These are phyloP conservation scores for Pseudopodoces humilis DNA, from an alignment of 2,113 vertebrate species.

Conservation along the genomic window DNA sequence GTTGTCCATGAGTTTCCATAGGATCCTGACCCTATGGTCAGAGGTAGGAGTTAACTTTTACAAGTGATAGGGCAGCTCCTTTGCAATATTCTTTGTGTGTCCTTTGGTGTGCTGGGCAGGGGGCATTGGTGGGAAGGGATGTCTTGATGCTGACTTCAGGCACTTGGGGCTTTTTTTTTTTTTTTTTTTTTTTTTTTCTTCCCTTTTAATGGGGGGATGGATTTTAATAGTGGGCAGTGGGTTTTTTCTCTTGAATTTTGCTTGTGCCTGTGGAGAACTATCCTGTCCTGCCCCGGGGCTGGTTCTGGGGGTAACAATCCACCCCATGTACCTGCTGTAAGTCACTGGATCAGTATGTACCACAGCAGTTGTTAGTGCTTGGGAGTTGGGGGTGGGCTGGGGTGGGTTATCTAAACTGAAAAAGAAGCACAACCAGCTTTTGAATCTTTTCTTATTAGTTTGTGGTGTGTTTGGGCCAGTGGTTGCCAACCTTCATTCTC, in stretches of 20 bases:
- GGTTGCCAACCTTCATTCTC: background rate
- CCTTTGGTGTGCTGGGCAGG: background rate
- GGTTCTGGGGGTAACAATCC: background rate
- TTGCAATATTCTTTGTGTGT: background rate
- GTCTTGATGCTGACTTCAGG: background rate
- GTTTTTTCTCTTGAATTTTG: background rate
- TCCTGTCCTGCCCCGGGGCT: background rate
- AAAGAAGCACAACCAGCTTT: background rate
- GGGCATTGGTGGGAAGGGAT: background rate
- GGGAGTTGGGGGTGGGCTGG: background rate
- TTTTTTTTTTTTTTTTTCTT: no score
- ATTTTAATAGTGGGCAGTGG: background rate
- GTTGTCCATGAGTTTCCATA: background rate
- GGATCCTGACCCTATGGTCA: background rate
- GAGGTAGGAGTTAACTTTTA: background rate
- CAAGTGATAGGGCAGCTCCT: background rate
- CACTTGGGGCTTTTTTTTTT: background rate
- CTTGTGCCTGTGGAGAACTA: background rate
- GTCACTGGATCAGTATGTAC: background rate
- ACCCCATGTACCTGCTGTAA: background rate
- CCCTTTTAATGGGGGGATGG: fast-evolving
- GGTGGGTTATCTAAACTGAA: background rate
- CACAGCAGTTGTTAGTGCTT: background rate
- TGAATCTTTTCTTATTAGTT: background rate
- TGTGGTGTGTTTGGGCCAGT: background rate